phyloP scores from a whole-genome alignment of 2,113 vertebrate genomes.

The Atractosteus spatula region DNA sequence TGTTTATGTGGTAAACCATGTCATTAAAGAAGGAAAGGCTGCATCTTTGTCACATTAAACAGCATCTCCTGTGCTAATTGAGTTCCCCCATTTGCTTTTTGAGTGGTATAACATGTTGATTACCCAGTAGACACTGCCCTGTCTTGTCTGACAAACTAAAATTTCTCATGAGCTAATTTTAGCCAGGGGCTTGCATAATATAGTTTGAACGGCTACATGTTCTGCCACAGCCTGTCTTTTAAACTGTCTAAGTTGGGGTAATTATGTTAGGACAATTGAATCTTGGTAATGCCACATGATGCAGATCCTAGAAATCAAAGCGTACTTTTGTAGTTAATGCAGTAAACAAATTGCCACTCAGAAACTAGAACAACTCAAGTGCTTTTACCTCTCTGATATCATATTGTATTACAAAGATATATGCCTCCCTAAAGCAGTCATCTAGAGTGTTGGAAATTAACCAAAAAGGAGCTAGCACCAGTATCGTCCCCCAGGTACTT shows the following conservation, averaged over 20 bases:
- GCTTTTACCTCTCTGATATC: neutral
- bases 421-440: neutral
- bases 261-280: slow-evolving; percentile 16
- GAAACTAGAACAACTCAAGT: neutral
- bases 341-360: slow-evolving; percentile 10
- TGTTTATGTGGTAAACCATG: no score
- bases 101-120: no score
- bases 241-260: slow-evolving; percentile 1
- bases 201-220: neutral
- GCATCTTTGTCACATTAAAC: no score
- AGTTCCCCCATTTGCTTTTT: no score
- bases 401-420: neutral
- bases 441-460: neutral
- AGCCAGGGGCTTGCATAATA: neutral
- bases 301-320: neutral
- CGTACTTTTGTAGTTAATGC: neutral
- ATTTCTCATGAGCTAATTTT: neutral
- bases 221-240: slow-evolving; percentile 5
- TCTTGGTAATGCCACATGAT: slow-evolving; percentile 14
- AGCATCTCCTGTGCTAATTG: no score
- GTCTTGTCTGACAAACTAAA: neutral
- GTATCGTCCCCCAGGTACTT: no score
- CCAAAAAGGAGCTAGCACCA: no score
- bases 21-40: no score
- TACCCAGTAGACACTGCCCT: no score